phyloP scores from a whole-genome alignment of 2,113 vertebrate species.

The Paracanthobrama guichenoti region DNA sequence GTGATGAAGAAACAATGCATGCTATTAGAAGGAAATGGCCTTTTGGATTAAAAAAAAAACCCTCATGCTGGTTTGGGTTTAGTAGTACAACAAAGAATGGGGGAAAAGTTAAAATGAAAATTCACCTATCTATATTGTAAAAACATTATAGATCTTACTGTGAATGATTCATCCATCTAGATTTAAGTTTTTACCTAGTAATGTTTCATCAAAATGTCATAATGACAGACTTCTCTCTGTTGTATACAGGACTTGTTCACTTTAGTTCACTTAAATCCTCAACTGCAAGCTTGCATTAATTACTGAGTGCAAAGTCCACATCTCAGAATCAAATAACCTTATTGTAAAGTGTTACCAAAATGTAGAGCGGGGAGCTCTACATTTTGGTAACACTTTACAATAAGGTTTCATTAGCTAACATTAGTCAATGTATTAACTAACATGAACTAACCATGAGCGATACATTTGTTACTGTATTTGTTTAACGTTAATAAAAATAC shows the following conservation, averaged over 20 bases:
- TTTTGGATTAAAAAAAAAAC: neutral
- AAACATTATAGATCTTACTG: neutral
- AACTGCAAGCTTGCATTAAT: neutral
- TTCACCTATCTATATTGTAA: neutral
- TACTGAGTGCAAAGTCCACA: neutral
- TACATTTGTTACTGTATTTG: too few species aligned
- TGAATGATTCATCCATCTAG: neutral
- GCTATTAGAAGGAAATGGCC: neutral
- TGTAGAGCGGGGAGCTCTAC: too few species aligned
- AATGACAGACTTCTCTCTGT: neutral
- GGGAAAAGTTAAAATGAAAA: too few species aligned
- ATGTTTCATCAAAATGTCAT: neutral
- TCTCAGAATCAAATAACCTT: neutral
- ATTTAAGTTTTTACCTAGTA: neutral
- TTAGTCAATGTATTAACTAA: too few species aligned
- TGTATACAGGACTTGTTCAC: neutral
- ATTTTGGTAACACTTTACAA: too few species aligned
- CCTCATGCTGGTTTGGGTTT: neutral
- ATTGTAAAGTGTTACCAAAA: too few species aligned
- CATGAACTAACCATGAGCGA: too few species aligned
- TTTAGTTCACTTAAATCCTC: neutral
- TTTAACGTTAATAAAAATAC: too few species aligned
- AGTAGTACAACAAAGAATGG: too few species aligned
- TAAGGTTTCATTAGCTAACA: too few species aligned
- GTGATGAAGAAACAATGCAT: conserved; percentile 26